These are phyloP conservation scores for Percina caprodes DNA, from an alignment of 2,113 vertebrate species.

Conservation along the genomic window DNA sequence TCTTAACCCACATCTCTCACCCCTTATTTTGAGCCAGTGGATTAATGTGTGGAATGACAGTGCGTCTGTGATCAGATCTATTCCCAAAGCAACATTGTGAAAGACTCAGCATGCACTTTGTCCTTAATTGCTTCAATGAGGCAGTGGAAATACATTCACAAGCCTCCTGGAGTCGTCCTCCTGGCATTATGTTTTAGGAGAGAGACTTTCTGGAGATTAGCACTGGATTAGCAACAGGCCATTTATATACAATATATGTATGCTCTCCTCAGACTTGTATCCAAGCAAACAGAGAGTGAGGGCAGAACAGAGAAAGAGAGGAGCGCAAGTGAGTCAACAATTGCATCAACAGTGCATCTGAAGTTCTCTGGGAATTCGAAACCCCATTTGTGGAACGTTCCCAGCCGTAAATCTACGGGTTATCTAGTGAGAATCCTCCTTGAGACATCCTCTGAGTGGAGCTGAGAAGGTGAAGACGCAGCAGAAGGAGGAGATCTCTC, in stretches of 20 bases:
- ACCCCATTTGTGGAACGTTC: constrained; percentile 60
- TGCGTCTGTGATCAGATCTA: constrained; percentile 62
- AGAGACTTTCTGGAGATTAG: constrained; percentile 52
- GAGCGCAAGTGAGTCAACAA: constrained; percentile 57
- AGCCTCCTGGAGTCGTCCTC: constrained; percentile 61
- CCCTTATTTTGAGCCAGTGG: constrained; percentile 39
- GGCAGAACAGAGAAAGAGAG: constrained; percentile 39
- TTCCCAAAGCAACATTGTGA: constrained; percentile 72
- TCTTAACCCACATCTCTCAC: constrained; percentile 20
- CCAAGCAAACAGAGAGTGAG: constrained; percentile 55
- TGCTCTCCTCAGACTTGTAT: constrained; percentile 49
- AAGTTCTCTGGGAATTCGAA: constrained; percentile 73
- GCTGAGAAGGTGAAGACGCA: constrained; percentile 63
- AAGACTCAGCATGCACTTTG: constrained; percentile 73
- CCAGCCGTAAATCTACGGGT: constrained; percentile 69
- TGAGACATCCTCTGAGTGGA: constrained; percentile 46
- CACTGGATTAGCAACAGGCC: constrained; percentile 55
- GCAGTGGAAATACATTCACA: constrained; percentile 70
- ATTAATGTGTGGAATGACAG: constrained; percentile 69
- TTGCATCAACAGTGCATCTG: constrained; percentile 60
- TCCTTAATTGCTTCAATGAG: constrained; percentile 72
- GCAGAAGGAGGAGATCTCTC: constrained; percentile 59
- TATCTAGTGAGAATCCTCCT: constrained; percentile 71
- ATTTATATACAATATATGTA: constrained; percentile 46
- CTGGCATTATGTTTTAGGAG: constrained; percentile 48